A percentile compares a stretch with the other conserved stretches of the same genome.
Conservation (phyloP, 2,113 vertebrate species). For the Tachysurus fulvidraco region DNA sequence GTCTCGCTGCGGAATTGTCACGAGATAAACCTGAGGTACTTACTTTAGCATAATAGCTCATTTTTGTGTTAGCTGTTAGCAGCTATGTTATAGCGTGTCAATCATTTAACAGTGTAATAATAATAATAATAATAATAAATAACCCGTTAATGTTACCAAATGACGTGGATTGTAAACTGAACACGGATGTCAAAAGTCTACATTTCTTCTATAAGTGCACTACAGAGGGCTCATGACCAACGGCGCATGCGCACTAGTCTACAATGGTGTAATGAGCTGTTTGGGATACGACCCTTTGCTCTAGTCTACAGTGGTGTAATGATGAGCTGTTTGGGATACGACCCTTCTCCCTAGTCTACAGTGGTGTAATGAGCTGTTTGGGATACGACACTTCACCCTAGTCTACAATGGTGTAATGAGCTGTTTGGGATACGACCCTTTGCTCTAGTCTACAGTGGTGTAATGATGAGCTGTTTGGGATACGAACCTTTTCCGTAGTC, state of each 20-base stretch:
- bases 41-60: not conserved
- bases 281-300: not conserved
- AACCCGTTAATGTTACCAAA: not conserved
- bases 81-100: too few species aligned
- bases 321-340: not conserved
- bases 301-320: not conserved
- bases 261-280: accelerated
- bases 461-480: not conserved
- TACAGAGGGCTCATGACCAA: not conserved
- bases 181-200: not conserved
- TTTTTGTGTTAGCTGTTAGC: not conserved
- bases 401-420: not conserved
- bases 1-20: too few species aligned
- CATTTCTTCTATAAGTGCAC: not conserved
- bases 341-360: not conserved
- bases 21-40: too few species aligned
- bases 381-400: not conserved
- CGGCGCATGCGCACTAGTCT: not conserved
- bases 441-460: not conserved
- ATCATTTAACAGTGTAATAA: too few species aligned
- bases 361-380: not conserved
- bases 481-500: not conserved
- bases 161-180: not conserved
- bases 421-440: not conserved
- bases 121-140: not conserved